A percentile compares a stretch with the other conserved stretches of the same genome.
Evolutionary conservation across 2,888 invertebrate species (phyloP).

Genomic region (Lasioglossum figueresi): DNA sequence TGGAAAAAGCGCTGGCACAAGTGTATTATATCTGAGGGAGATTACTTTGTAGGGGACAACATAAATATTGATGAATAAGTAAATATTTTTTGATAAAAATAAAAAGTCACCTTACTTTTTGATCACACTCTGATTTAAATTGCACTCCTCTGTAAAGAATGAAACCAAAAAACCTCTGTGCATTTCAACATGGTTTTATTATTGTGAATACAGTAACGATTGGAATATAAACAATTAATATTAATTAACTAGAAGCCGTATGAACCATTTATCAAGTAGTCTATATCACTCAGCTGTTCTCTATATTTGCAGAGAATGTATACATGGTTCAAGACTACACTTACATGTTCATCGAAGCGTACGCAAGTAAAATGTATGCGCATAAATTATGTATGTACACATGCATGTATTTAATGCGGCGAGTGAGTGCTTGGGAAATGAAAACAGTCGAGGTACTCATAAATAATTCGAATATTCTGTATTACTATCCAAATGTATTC

Average conservation of each 20-base stretch:
- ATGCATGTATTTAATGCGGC: neutral
- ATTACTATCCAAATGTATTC: neutral
- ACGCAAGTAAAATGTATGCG: constrained; percentile 10
- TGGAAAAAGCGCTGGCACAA: too few species aligned
- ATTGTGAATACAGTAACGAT: neutral
- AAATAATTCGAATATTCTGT: neutral
- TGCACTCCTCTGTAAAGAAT: too few species aligned
- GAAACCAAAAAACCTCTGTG: too few species aligned
- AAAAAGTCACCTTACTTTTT: too few species aligned
- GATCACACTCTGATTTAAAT: too few species aligned
- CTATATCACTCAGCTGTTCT: neutral
- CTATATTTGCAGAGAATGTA: neutral
- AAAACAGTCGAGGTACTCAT: neutral
- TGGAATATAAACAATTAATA: neutral
- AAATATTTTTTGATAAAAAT: too few species aligned
- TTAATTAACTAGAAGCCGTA: neutral
- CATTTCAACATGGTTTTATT: neutral
- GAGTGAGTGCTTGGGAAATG: neutral
- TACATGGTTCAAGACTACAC: neutral
- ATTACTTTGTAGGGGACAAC: too few species aligned
- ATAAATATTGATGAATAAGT: too few species aligned
- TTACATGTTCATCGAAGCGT: neutral
- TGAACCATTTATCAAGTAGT: neutral
- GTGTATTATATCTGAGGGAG: too few species aligned
- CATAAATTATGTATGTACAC: neutral